Evolutionary conservation across 2,888 invertebrate species (phyloP), one percentile per base, ranked within the genome.

Genomic region (Exocentrus adspersus): DNA sequence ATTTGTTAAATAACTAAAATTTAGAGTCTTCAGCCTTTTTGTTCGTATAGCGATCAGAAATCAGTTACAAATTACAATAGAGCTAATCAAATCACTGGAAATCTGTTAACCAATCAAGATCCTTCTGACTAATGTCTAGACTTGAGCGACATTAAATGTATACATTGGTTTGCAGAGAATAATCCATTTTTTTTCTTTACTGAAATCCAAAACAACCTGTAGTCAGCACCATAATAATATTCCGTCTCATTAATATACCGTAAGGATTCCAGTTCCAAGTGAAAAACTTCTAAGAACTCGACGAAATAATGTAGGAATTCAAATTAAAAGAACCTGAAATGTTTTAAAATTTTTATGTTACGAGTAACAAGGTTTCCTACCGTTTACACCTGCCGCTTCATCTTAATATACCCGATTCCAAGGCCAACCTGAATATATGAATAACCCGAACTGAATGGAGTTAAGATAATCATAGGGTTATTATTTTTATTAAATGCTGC

Each of bases 371-470:
- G 32, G 42, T 37, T 1, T 30, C 48, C 58, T 48, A 58, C 46
- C 48, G 24, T 58, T 58, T 58, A 50, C 58, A 58, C 58, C 58
- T 58, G 58, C 54, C 37, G 43, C 17, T 28, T 2, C n/a, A 42
- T 42, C 41, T 53, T 53, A 53, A 53, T 53, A 42, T 53, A 37
- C 20, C 42, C n/a, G 41, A 7, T 20, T 7, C 21, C 41, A 53
- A 53, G 53, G 53, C 42, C 24, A 53, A 41, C 41, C 3, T 53
- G 53, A 41, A 41, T 32, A 21, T 17, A 43, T 28, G 53, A 32
- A 54, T 42, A 54, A 51, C 30, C 21, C 10, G 20, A 41, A 24
- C 6, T 19, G 30, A 32, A 32, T 51, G 51, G 24, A 32, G 51
- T 32, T 2, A 17, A 37, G 19, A 32, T 51, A 51, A 32, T 51